A percentile compares a stretch with the other conserved stretches of the same genome.
phyloP scores from a whole-genome alignment of 2,888 invertebrate genomes.

The Serripes groenlandicus region DNA sequence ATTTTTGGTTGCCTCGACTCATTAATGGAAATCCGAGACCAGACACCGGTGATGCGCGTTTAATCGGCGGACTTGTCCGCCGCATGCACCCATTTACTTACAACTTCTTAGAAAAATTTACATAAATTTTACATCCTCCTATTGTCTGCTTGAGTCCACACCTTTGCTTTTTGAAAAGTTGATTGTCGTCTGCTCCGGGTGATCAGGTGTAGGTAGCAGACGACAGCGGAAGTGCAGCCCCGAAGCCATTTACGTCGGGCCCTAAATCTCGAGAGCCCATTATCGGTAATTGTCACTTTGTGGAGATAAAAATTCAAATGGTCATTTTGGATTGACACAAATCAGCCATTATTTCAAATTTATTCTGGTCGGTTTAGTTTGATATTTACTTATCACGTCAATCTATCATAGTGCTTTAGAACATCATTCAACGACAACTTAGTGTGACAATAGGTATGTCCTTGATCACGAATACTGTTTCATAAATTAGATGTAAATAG shows the following conservation, averaged over 20 bases:
- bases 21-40: slow-evolving; percentile 52
- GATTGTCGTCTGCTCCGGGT: slow-evolving; percentile 17
- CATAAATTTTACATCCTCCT: slow-evolving; percentile 55
- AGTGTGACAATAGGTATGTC: too few species aligned
- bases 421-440: too few species aligned
- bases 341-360: slow-evolving; percentile 59
- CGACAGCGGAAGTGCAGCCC: slow-evolving; percentile 19
- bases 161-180: slow-evolving; percentile 21
- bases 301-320: slow-evolving; percentile 27
- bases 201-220: slow-evolving; percentile 15
- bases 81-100: slow-evolving; percentile 47
- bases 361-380: slow-evolving; percentile 29
- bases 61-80: slow-evolving; percentile 31
- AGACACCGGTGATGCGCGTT: slow-evolving; percentile 55
- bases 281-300: slow-evolving; percentile 10
- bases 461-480: too few species aligned
- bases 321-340: slow-evolving; percentile 41
- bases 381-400: slow-evolving; percentile 18
- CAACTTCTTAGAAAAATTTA: slow-evolving; percentile 53
- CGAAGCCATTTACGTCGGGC: slow-evolving; percentile 5
- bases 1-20: too few species aligned
- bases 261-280: slow-evolving; percentile 18
- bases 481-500: too few species aligned
- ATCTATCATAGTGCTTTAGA: slow-evolving; percentile 9
- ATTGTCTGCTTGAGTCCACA: slow-evolving; percentile 2